Conservation (phyloP, 2,888 invertebrate genomes). For the Ceriagrion tenellum region DNA sequence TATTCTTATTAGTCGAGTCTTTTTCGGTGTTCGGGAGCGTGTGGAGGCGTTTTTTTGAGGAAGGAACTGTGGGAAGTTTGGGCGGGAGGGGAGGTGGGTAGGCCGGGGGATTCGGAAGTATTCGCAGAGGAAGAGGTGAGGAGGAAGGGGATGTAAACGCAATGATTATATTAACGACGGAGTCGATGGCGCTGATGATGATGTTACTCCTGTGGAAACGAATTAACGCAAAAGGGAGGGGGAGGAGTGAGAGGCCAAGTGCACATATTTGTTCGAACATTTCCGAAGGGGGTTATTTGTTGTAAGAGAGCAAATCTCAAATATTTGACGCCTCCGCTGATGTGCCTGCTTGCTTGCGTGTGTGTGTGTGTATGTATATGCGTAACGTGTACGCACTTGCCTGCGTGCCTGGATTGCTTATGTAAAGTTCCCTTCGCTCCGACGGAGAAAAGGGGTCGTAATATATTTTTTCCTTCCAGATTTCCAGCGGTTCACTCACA, state of each 20-base stretch:
- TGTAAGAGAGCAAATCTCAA: slow-evolving; percentile 27
- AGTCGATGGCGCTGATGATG: neutral
- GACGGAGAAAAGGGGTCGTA: neutral
- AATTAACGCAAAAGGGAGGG: slow-evolving; percentile 11
- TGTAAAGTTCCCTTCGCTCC: neutral
- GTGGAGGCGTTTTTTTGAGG: neutral
- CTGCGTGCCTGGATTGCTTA: neutral
- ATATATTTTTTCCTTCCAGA: neutral
- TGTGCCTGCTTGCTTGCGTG: neutral
- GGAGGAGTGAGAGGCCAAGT: neutral
- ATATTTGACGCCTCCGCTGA: neutral
- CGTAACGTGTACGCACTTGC: neutral
- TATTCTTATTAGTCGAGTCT: neutral
- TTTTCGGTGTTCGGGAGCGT: neutral
- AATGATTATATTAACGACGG: neutral
- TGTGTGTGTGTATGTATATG: neutral
- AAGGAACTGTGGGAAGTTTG: neutral
- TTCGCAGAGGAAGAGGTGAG: neutral
- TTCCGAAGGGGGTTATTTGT: slow-evolving; percentile 1
- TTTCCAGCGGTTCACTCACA: neutral
- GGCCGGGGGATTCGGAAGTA: neutral
- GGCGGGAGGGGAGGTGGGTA: neutral
- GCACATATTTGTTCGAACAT: slow-evolving; percentile 15
- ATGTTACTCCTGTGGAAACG: slow-evolving; percentile 3
- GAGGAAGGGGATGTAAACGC: neutral